Conservation (phyloP, 2,113 vertebrate genomes). For the Bos javanicus region DNA sequence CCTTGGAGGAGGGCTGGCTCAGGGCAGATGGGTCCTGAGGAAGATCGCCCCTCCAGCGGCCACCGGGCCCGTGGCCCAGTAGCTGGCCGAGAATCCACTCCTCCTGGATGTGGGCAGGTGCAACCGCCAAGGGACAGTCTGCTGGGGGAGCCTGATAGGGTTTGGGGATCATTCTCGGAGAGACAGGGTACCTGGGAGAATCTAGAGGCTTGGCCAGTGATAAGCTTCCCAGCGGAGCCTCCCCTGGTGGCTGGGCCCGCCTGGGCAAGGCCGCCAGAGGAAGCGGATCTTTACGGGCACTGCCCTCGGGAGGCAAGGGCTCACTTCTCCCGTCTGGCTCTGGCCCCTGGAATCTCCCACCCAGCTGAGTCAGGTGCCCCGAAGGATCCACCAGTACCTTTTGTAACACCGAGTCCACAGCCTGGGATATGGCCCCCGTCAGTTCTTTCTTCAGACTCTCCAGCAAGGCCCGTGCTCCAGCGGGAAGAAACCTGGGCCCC, state of each 20-base stretch:
- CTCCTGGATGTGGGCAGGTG: slow-evolving; percentile 80
- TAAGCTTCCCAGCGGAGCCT: slow-evolving; percentile 79
- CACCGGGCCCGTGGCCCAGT: slow-evolving; percentile 79
- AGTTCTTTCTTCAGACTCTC: slow-evolving; percentile 90
- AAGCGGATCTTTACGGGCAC: slow-evolving; percentile 18
- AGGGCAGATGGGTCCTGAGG: slow-evolving; percentile 69
- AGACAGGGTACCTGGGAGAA: slow-evolving; percentile 70
- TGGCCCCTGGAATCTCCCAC: not conserved
- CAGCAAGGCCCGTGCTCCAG: slow-evolving; percentile 79
- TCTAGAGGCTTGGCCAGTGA: slow-evolving; percentile 78
- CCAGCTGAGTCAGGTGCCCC: slow-evolving; percentile 61
- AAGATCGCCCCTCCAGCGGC: slow-evolving; percentile 74
- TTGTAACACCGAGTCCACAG: slow-evolving; percentile 90
- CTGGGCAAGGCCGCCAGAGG: slow-evolving; percentile 7
- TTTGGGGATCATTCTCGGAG: slow-evolving; percentile 77
- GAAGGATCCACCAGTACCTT: slow-evolving; percentile 80
- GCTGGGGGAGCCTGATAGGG: slow-evolving; percentile 76
- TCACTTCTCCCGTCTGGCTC: slow-evolving; percentile 19
- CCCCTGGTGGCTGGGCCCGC: not conserved
- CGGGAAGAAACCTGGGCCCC: slow-evolving; percentile 42
- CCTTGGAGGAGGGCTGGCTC: slow-evolving; percentile 78
- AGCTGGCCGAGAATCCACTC: slow-evolving; percentile 87
- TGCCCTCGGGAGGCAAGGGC: slow-evolving; percentile 7
- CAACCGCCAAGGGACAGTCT: slow-evolving; percentile 77
- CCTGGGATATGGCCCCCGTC: slow-evolving; percentile 82